Percentiles rank a stretch among this genome's conserved stretches.
phyloP scores from a whole-genome alignment of 2,113 vertebrate species.

The Sceloporus undulatus region DNA sequence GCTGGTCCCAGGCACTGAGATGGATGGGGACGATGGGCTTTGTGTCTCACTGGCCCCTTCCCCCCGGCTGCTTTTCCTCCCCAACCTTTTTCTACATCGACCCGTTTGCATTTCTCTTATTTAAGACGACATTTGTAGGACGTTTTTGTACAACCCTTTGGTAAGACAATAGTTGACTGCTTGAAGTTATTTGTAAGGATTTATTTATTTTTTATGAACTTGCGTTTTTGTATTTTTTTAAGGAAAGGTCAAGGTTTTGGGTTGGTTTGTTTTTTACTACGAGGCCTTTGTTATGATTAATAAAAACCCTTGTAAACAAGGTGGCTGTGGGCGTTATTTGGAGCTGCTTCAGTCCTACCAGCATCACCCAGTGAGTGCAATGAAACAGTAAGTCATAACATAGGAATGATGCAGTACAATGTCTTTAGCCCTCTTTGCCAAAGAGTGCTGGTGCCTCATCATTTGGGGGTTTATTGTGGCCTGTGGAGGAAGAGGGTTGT shows the following conservation, averaged over 20 bases:
- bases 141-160: constrained; percentile 77
- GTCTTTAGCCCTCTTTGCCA: no score
- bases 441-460: no score
- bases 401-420: no score
- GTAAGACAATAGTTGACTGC: constrained; percentile 61
- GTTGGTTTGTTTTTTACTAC: constrained; percentile 72
- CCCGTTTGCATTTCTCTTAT: constrained; percentile 62
- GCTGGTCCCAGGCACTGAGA: constrained; percentile 6
- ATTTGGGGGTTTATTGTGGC: no score
- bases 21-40: background rate
- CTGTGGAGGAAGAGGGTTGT: no score
- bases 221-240: constrained; percentile 64
- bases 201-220: constrained; percentile 82
- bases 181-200: constrained; percentile 74
- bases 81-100: constrained; percentile 45
- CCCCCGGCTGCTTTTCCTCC: background rate
- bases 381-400: no score
- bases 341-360: no score
- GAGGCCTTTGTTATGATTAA: constrained; percentile 77
- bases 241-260: constrained; percentile 36
- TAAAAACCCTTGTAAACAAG: constrained; percentile 57
- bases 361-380: no score
- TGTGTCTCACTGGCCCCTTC: no score
- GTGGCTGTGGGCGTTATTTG: fast-evolving
- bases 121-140: constrained; percentile 69